Evolutionary conservation across 2,888 invertebrate species (phyloP), one percentile per base, ranked within the genome.

Genomic region (Eulithis prunata): DNA sequence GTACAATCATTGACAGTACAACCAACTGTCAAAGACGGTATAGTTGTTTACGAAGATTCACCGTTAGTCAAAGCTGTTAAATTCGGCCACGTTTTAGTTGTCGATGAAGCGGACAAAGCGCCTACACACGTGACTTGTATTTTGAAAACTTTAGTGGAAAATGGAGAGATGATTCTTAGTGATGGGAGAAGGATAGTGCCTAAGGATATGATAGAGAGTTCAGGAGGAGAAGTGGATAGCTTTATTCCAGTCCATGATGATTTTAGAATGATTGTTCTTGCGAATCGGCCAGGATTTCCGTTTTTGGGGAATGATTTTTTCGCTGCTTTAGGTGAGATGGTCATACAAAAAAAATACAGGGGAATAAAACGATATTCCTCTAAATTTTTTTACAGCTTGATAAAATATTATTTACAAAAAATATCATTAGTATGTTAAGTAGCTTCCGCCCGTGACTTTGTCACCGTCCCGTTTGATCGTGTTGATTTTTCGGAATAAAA

Each of bases 91-190:
- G 96, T 99, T 8, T 93, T 99, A 62, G 97, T 99, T 0, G 96
- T 99, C 0, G 99, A 99, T 78, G 99, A 99, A 86, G 99, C 99
- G 0, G 99, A 99, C 86, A 99, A 99, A 85, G 99, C 99, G 0
- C 99, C 99, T 0, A 98, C 98, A 0, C 98, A 99, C 82, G 99
- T 99, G 0, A 99, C 99, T 0, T 98, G 98, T 84, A 97, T 99
- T 73, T 89, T 99, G 49, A 98, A 99, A 84, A 98, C 98, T 4
- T 90, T 99, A n/a, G 97, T 99, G 0, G 99, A 99, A 89, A 96
- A 97, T 72, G 98, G 98, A 0, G 97, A 98, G 89, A 99, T 99
- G 98, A 96, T 97, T 73, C 89, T 99, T 3, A 97, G 98, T 49
- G 99, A 99, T 88, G 99, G 99, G 0, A 94, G 99, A 66, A 95